Percentiles rank a stretch among this genome's conserved stretches.
Evolutionary conservation across 2,797 vertebrate species (phyloP).

Genomic region (Lemur catta): DNA sequence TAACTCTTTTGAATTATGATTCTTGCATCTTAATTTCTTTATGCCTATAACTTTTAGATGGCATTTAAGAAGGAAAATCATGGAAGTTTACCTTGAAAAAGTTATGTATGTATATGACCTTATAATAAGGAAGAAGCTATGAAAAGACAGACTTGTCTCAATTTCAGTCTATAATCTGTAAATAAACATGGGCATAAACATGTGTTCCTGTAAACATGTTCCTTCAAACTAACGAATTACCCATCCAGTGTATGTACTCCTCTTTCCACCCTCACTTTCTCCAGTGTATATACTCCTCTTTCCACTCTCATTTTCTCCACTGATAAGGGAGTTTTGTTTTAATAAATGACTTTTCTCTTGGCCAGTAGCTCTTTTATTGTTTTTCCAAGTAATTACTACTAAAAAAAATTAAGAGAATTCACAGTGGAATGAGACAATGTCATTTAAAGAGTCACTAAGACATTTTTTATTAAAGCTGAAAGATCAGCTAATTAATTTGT

Average conservation of each 20-base stretch:
- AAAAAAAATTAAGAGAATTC: not conserved
- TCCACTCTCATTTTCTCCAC: not conserved
- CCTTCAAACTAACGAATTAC: not conserved
- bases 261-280: not conserved
- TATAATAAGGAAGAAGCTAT: not conserved
- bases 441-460: not conserved
- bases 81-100: not conserved
- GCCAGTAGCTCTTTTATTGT: not conserved
- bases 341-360: constrained; percentile 12
- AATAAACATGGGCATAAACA: not conserved
- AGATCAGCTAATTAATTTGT: not conserved
- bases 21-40: constrained; percentile 7
- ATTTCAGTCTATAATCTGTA: not conserved
- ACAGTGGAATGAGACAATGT: not conserved
- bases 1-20: constrained; percentile 1
- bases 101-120: not conserved
- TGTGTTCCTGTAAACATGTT: not conserved
- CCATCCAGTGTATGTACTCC: not conserved
- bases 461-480: constrained; percentile 43
- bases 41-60: not conserved
- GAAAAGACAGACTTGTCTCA: not conserved
- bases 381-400: constrained; percentile 45
- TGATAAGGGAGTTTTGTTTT: not conserved
- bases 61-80: not conserved
- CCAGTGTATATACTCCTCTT: not conserved